Evolutionary conservation across 1,140 invertebrate species (phyloP).

Genomic region (Meteorus sp.): DNA sequence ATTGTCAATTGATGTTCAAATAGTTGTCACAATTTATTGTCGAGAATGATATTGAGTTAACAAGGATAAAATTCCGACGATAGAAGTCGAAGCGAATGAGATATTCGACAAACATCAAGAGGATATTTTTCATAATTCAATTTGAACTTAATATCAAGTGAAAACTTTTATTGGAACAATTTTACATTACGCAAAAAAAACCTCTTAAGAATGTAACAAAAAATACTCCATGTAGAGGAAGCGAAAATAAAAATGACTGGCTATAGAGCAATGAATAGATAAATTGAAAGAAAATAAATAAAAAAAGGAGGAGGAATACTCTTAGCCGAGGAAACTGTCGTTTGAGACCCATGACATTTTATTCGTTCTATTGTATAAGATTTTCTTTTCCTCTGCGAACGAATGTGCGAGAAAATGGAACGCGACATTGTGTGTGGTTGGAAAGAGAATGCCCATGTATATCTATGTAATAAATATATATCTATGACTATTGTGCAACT

Average conservation of each 20-base stretch:
- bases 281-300: neutral
- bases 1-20: too few relatives aligned
- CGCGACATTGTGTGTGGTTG: neutral
- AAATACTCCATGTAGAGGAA: too few relatives aligned
- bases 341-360: neutral
- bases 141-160: too few relatives aligned
- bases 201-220: too few relatives aligned
- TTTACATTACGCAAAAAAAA: too few relatives aligned
- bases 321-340: neutral
- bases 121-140: too few relatives aligned
- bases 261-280: neutral
- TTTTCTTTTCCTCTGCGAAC: constrained; percentile 9
- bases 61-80: too few relatives aligned
- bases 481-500: neutral
- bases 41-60: too few relatives aligned
- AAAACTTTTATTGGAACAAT: too few relatives aligned
- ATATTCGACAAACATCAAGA: too few relatives aligned
- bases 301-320: neutral
- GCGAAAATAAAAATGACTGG: constrained; percentile 35
- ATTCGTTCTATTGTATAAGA: neutral
- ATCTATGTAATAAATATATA: neutral
- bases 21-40: too few relatives aligned
- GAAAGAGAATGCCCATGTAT: neutral
- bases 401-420: constrained; percentile 15
- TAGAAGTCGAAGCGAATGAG: too few relatives aligned